Evolutionary conservation across 2,888 invertebrate genomes (phyloP).

Genomic region (Sphaerophoria rueppellii): DNA sequence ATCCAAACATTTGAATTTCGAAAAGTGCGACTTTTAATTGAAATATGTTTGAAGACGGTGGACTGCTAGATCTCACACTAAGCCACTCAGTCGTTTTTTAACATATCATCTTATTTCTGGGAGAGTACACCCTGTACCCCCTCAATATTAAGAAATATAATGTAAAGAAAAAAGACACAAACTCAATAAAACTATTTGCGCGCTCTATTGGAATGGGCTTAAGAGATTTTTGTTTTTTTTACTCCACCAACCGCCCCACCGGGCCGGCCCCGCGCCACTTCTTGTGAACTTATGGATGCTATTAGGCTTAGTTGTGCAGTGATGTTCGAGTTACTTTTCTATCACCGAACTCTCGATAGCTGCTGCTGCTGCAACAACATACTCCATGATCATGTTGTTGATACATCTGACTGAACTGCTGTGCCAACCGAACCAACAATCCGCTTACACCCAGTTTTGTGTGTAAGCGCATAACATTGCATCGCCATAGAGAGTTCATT

Average conservation of each 20-base stretch:
- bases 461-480: constrained; percentile 35
- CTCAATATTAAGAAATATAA: constrained; percentile 11
- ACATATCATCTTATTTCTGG: no score
- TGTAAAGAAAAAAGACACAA: constrained; percentile 47
- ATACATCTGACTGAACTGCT: constrained; percentile 34
- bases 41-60: no score
- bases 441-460: constrained; percentile 33
- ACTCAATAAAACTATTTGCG: constrained; percentile 59
- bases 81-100: no score
- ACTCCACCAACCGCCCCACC: neutral
- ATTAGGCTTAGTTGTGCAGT: neutral
- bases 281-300: constrained; percentile 25
- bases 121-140: constrained; percentile 1
- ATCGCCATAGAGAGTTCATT: constrained; percentile 60
- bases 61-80: no score
- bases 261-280: constrained; percentile 25
- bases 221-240: constrained; percentile 62
- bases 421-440: constrained; percentile 12
- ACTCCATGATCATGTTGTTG: constrained; percentile 64
- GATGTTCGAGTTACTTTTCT: constrained; percentile 47
- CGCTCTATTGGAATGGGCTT: constrained; percentile 70
- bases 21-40: no score
- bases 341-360: constrained; percentile 22
- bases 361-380: constrained; percentile 38
- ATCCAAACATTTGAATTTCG: no score